Conservation (phyloP, 2,113 vertebrate species). For the Tapirus terrestris region DNA sequence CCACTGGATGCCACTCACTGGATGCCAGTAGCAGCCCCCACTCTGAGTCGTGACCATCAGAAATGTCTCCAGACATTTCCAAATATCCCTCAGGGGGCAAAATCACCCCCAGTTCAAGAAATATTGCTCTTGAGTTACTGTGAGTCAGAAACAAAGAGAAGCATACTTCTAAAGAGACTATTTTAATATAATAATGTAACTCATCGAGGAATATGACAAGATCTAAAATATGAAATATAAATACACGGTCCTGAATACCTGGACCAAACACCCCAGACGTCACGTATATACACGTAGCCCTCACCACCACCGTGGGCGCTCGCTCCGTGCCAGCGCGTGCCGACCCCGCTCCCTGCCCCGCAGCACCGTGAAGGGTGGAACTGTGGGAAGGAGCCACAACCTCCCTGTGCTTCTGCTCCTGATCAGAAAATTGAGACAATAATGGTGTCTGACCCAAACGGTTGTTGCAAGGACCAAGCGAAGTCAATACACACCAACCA, state of each 20-base stretch:
- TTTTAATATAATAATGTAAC: not conserved
- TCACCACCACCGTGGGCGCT: no score
- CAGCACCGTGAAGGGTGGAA: rapidly evolving
- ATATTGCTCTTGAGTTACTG: not conserved
- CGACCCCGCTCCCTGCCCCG: not conserved
- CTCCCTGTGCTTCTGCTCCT: not conserved
- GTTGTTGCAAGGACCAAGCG: not conserved
- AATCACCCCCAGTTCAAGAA: not conserved
- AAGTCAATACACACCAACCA: no score
- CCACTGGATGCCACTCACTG: no score
- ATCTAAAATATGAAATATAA: not conserved
- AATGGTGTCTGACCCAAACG: not conserved
- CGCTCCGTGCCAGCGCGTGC: rapidly evolving
- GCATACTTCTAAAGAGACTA: not conserved
- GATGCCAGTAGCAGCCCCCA: not conserved
- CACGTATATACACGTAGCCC: no score
- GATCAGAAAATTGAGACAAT: not conserved
- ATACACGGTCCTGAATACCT: not conserved
- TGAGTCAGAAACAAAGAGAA: not conserved
- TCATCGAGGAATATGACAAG: not conserved
- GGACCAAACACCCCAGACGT: not conserved
- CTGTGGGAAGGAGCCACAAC: not conserved
- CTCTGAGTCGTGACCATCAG: not conserved
- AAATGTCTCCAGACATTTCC: not conserved
- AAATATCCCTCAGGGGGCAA: not conserved